Percentiles rank a stretch among this genome's conserved stretches.
Conservation (phyloP, 2,797 vertebrate species). For the Pelochelys cantorii region DNA sequence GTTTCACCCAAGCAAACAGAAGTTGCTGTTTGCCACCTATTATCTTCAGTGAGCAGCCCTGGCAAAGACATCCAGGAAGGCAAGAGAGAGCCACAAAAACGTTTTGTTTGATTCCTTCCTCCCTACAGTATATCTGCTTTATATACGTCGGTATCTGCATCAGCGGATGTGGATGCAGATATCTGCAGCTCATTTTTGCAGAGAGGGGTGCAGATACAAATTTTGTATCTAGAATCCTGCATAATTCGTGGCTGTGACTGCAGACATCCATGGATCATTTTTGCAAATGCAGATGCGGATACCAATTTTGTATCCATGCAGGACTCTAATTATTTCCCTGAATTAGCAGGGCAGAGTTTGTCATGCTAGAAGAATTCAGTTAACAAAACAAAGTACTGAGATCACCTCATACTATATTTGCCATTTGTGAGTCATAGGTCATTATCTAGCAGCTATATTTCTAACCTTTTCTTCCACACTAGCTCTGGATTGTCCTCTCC, state of each 20-base stretch:
- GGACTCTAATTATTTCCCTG: not conserved
- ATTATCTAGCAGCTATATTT: not conserved
- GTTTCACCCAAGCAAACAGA: not conserved
- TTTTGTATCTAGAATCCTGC: too few species aligned
- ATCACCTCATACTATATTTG: not conserved
- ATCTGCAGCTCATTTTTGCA: too few species aligned
- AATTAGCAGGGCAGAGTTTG: not conserved
- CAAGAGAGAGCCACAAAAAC: not conserved
- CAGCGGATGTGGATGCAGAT: too few species aligned
- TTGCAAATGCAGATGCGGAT: too few species aligned
- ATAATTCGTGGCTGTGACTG: too few species aligned
- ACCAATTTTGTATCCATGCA: too few species aligned
- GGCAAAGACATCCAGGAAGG: constrained; percentile 10
- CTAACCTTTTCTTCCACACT: not conserved
- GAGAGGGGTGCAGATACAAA: too few species aligned
- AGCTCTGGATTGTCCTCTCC: not conserved
- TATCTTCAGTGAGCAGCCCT: not conserved
- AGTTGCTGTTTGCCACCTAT: not conserved
- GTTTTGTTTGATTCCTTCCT: not conserved
- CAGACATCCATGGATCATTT: too few species aligned
- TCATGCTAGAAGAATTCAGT: not conserved
- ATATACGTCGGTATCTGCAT: too few species aligned
- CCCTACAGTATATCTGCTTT: not conserved
- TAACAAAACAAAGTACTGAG: not conserved
- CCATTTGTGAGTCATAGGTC: not conserved